These are phyloP conservation scores for Paramormyrops hopkinsi DNA, from an alignment of 2,797 vertebrate species.

Conservation along the genomic window DNA sequence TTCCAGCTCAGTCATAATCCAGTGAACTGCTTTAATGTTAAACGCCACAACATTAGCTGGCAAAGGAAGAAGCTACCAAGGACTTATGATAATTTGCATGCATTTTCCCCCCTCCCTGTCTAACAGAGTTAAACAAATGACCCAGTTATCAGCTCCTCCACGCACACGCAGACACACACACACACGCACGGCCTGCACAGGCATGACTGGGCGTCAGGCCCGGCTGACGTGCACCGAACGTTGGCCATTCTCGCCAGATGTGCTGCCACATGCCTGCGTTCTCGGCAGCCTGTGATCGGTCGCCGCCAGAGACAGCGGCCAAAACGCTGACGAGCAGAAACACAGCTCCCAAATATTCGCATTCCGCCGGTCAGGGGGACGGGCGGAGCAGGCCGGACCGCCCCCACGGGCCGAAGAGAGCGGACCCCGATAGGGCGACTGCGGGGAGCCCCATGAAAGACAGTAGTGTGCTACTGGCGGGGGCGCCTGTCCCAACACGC, in stretches of 20 bases:
- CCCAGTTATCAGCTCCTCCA: conserved; percentile 21
- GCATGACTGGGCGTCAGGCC: conserved; percentile 42
- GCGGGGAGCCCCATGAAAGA: conserved; percentile 32
- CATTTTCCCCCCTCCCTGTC: conserved; percentile 37
- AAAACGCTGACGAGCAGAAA: background rate
- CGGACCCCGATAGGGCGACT: background rate
- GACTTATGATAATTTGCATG: background rate
- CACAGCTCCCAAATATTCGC: background rate
- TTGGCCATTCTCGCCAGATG: conserved; percentile 20
- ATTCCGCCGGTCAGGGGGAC: background rate
- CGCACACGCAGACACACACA: conserved; percentile 11
- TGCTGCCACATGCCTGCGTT: background rate
- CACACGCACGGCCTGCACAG: conserved; percentile 39
- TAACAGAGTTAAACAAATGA: conserved; percentile 23
- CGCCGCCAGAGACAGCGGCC: conserved; percentile 15
- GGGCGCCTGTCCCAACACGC: background rate
- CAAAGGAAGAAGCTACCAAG: background rate
- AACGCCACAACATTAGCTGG: background rate
- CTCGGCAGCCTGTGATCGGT: background rate
- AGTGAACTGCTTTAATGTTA: background rate
- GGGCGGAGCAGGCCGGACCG: background rate
- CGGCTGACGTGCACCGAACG: conserved; percentile 7
- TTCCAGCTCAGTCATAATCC: background rate
- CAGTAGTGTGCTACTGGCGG: background rate
- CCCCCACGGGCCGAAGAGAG: background rate